Percentiles rank a stretch among this genome's conserved stretches.
Evolutionary conservation across 2,797 vertebrate species (phyloP).

Genomic region (Anableps anableps): DNA sequence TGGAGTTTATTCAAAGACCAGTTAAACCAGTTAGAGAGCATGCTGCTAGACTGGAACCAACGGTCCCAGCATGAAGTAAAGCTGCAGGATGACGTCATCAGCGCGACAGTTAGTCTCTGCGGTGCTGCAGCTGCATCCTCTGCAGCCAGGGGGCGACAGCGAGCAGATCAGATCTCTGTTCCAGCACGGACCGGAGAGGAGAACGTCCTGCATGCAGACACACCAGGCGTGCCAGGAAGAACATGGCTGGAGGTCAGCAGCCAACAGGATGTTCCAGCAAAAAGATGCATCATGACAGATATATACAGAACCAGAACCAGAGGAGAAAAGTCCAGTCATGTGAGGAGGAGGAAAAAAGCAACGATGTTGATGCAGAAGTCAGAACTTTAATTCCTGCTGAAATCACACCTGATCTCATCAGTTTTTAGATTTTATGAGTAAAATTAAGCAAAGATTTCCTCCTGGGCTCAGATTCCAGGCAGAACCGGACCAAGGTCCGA

Average conservation of each 20-base stretch:
- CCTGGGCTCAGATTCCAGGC: not conserved
- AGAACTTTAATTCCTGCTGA: not conserved
- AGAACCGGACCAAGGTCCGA: not conserved
- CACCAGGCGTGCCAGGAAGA: not conserved
- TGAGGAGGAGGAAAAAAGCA: not conserved
- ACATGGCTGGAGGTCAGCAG: not conserved
- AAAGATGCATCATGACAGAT: not conserved
- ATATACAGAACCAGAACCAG: not conserved
- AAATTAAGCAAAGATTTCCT: not conserved
- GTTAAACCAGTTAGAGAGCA: constrained; percentile 33
- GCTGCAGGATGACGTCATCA: not conserved
- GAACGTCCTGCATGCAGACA: not conserved
- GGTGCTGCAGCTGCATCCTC: no score
- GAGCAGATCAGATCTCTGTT: not conserved
- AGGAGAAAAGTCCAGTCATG: not conserved
- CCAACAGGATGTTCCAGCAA: no score
- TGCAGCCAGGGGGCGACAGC: constrained; percentile 8
- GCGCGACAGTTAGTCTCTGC: constrained; percentile 1
- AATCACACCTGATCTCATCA: not conserved
- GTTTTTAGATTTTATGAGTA: not conserved
- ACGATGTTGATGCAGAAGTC: not conserved
- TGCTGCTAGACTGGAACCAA: constrained; percentile 32
- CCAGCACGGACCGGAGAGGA: not conserved
- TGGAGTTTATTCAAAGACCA: constrained; percentile 34
- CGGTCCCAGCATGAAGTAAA: not conserved